Base-by-base conservation (phyloP, 1,140 invertebrate species). In the Solen grandis region DNA sequence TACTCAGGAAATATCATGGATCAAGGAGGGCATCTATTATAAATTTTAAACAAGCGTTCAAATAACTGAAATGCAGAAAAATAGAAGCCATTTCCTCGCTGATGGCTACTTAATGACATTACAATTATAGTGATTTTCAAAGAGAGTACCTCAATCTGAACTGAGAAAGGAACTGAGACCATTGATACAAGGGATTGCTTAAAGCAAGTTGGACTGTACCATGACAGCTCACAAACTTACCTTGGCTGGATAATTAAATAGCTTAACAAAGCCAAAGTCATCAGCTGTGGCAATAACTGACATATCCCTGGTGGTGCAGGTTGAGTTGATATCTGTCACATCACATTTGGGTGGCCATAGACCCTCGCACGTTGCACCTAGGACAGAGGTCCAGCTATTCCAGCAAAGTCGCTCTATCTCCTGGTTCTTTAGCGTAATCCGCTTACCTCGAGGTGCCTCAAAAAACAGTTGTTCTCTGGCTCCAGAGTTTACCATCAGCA, bases 261-360 rank as follows among this genome's bases (percentile, higher is more conserved):
- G 72, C 72, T 92, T 92, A 1, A 92, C 89, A 83, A 91, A 88
- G 33, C 92, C 92, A 87, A 92, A 92, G 81, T 92, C 92, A 86
- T 92, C 92, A 13, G 82, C 92, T 52, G 92, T 92, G 31, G 91
- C 92, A 29, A 92, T 74, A 19, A 92, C 65, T 63, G 77, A 70
- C 72, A 82, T 85, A 78, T 91, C 90, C 31, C 85, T 86, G 3
- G 89, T 84, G 27, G 91, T 74, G 73, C 83, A 86, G 0, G 91
- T 75, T 29, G 90, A 88, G 82, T 93, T 93, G 14, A 92, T 88
- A 78, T 93, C 92, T 29, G 92, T 93, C 2, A 93, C 87, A 84
- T 92, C 92, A 86, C 88, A 87, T 68, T 90, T 91, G 8, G 91
- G 90, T 59, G 92, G 92, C 92, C 92, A 93, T 14, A 93, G 85